Evolutionary conservation across 2,113 vertebrate species (phyloP), one percentile per base, ranked within the genome.

Genomic region (Glaucomys volans): DNA sequence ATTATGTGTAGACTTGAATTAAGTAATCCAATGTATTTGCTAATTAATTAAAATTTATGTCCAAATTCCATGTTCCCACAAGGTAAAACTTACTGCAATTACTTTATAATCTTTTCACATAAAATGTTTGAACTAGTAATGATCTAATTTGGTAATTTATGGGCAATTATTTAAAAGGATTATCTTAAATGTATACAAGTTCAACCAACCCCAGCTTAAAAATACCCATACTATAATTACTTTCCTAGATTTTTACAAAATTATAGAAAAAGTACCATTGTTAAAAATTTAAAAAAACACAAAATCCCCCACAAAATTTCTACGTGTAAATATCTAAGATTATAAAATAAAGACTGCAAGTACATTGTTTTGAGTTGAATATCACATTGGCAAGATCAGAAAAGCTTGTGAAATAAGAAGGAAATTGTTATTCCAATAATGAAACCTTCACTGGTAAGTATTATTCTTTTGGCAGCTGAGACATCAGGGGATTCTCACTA

Each of bases 391-490:
- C 77, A 95, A 90, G 57, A 76, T 74, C 75, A 96, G 94, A 50
- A 69, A 96, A 95, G 84, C 72, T n/a, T 89, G 37, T 96, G 94
- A 92, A 67, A 42, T 32, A n/a, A 88, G 93, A 96, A 97, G 95
- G 75, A 97, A 96, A 97, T 92, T 52, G 87, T 71, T 59, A 95
- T 95, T 96, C 79, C 86, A 93, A 96, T 54, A 66, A 50, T 0
- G 14, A 95, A 71, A 44, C 17, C 85, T 28, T 85, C 76, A 50
- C 88, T 94, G 59, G 89, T 67, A 95, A 95, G 37, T 74, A 44
- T 62, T 82, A 93, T 69, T 90, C 82, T 71, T 83, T 8, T 14
- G 90, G 89, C 74, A 87, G 96, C 66, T 50, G 17, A 83, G 57
- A 74, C 75, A 83, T 64, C 52, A 92, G 95, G 95, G 96, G 82